Evolutionary conservation across 1,140 invertebrate species (phyloP).

Genomic region (Lepidurus couesii): DNA sequence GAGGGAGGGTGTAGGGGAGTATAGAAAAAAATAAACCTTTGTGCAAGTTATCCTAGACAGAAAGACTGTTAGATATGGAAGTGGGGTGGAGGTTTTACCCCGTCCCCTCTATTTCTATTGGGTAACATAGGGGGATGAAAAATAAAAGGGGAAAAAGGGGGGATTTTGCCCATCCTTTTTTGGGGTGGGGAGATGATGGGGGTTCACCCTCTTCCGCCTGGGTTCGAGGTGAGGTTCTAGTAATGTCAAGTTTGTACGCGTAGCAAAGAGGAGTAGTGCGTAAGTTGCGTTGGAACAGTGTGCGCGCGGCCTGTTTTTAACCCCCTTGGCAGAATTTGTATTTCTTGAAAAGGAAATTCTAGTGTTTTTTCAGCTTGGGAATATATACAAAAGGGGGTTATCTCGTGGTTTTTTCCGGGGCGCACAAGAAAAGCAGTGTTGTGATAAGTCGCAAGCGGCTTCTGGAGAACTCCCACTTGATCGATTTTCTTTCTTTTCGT

Average conservation of each 20-base stretch:
- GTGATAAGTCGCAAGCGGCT: too few relatives aligned
- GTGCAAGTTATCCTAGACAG: background rate
- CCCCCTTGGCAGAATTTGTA: background rate
- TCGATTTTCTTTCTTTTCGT: too few relatives aligned
- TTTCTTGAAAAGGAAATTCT: background rate
- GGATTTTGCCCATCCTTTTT: background rate
- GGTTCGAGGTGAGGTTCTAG: background rate
- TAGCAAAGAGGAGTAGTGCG: background rate
- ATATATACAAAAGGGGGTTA: too few relatives aligned
- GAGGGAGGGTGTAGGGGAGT: background rate
- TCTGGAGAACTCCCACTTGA: too few relatives aligned
- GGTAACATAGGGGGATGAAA: background rate
- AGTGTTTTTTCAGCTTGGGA: background rate
- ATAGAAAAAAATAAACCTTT: background rate
- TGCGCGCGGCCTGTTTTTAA: background rate
- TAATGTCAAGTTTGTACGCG: conserved; percentile 15
- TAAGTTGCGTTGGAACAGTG: conserved; percentile 18
- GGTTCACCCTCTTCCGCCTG: background rate
- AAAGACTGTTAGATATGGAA: background rate
- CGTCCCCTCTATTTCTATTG: background rate
- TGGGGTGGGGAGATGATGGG: background rate
- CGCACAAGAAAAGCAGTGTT: too few relatives aligned
- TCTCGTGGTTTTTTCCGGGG: too few relatives aligned
- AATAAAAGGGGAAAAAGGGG: background rate
- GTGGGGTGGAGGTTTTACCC: background rate